Percentiles rank a stretch among this genome's conserved stretches.
Evolutionary conservation across 2,113 vertebrate species (phyloP).

Genomic region (Smithornis capensis): DNA sequence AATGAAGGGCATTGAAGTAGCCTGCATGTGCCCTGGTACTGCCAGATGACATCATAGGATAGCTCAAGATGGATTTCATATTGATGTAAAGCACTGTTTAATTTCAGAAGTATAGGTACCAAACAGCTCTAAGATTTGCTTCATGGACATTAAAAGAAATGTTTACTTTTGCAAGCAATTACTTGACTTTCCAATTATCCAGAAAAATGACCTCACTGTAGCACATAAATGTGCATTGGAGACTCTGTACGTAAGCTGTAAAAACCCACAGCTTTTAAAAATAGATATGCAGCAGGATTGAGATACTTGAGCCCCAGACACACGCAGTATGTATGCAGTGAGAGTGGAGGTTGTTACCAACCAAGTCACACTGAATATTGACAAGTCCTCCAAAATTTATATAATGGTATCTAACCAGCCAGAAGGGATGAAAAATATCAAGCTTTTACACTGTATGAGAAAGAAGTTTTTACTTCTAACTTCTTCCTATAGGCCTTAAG

Average conservation of each 20-base stretch:
- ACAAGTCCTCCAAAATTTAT: not conserved
- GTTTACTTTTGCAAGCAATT: conserved; percentile 76
- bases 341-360: not conserved
- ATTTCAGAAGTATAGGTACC: conserved; percentile 59
- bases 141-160: conserved; percentile 61
- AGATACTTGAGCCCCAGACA: not conserved
- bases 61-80: conserved; percentile 69
- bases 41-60: conserved; percentile 66
- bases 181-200: conserved; percentile 72
- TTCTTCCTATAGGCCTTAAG: not conserved
- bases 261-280: conserved; percentile 49
- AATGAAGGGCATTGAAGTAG: conserved; percentile 69
- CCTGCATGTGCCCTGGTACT: not conserved
- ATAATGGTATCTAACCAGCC: not conserved
- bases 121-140: conserved; percentile 57
- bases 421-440: not conserved
- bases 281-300: not conserved
- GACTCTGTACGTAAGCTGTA: conserved; percentile 25
- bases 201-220: conserved; percentile 72
- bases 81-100: conserved; percentile 60
- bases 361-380: not conserved
- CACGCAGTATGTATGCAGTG: not conserved
- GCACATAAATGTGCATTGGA: conserved; percentile 41
- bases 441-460: not conserved
- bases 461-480: not conserved